phyloP scores from a whole-genome alignment of 2,797 vertebrate genomes.

The Melanotaenia nigrans region DNA sequence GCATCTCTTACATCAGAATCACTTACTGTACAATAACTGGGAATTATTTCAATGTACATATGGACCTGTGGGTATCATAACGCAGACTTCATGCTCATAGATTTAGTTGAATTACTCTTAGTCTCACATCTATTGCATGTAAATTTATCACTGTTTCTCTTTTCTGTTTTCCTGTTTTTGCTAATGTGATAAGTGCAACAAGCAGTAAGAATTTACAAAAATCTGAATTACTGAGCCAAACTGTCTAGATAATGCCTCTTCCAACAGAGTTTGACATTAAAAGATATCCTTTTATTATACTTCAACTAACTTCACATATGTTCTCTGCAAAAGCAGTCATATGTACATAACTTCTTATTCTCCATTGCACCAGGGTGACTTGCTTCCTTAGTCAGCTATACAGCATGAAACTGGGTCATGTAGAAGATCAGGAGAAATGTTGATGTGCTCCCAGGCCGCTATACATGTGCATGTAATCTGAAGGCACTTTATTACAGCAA shows the following conservation, averaged over 20 bases:
- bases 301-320: conserved; percentile 14
- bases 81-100: background rate
- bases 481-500: conserved; percentile 18
- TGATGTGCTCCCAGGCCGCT: background rate
- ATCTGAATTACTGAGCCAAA: background rate
- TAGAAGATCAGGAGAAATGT: conserved; percentile 14
- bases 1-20: background rate
- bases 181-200: background rate
- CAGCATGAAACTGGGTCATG: conserved; percentile 16
- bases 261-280: background rate
- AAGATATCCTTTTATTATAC: background rate
- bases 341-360: conserved; percentile 8
- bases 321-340: conserved; percentile 25
- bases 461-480: conserved; percentile 6
- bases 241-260: background rate
- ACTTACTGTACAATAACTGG: background rate
- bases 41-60: background rate
- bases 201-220: background rate
- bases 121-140: background rate
- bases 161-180: background rate
- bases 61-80: background rate
- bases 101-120: background rate
- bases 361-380: conserved; percentile 4
- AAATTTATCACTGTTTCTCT: background rate
- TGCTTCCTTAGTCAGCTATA: conserved; percentile 21